phyloP scores from a whole-genome alignment of 1,140 invertebrate species.

The Coptotermes formosanus region DNA sequence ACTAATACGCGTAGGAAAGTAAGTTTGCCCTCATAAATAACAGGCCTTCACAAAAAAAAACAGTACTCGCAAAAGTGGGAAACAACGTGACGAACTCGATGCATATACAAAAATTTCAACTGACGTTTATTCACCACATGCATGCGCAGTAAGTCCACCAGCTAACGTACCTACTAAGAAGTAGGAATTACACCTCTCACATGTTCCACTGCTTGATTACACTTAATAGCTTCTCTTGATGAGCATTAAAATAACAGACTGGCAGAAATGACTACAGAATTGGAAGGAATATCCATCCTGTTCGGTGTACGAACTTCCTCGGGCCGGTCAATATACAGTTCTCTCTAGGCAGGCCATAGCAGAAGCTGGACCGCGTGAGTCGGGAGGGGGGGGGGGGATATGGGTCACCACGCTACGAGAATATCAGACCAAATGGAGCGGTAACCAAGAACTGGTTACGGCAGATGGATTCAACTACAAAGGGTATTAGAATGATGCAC shows the following conservation, averaged over 20 bases:
- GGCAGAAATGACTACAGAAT: neutral
- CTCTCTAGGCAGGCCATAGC: neutral
- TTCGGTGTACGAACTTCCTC: slow-evolving; percentile 10
- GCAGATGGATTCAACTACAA: slow-evolving; percentile 15
- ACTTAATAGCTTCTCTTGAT: too few species aligned
- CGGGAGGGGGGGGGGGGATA: neutral
- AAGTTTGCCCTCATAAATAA: too few species aligned
- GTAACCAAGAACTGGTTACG: neutral
- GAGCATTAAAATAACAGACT: neutral
- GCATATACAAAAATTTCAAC: too few species aligned
- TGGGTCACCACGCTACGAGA: neutral
- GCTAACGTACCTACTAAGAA: too few species aligned
- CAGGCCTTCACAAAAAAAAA: too few species aligned
- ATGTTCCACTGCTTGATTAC: too few species aligned
- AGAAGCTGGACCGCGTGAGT: neutral
- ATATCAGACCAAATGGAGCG: slow-evolving; percentile 6
- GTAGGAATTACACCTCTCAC: too few species aligned
- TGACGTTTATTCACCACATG: too few species aligned
- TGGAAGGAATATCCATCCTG: neutral
- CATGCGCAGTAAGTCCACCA: too few species aligned
- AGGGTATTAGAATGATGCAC: neutral
- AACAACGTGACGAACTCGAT: too few species aligned
- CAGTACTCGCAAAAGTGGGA: too few species aligned
- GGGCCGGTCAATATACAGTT: neutral
- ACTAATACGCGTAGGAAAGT: too few species aligned